These are phyloP conservation scores for Protomyctophum bolini DNA, from an alignment of 2,113 vertebrate species.

Conservation along the genomic window DNA sequence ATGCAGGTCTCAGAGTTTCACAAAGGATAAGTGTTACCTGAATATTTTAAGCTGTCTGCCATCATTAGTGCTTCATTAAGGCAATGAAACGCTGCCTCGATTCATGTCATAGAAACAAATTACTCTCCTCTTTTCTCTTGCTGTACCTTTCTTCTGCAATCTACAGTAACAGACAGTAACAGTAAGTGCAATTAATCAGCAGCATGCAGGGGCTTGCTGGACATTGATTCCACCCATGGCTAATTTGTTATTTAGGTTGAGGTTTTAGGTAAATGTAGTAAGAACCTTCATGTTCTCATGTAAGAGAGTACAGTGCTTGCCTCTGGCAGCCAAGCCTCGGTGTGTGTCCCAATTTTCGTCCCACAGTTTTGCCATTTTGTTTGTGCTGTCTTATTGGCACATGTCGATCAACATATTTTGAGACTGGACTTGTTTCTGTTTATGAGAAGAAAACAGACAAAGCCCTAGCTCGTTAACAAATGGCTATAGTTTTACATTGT, in stretches of 20 bases:
- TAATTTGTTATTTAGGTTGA: constrained; percentile 40
- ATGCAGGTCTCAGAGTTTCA: constrained; percentile 49
- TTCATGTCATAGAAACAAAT: constrained; percentile 52
- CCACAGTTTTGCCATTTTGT: constrained; percentile 25
- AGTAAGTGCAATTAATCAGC: constrained; percentile 43
- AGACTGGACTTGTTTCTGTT: constrained; percentile 40
- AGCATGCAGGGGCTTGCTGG: constrained; percentile 5
- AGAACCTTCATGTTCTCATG: constrained; percentile 28
- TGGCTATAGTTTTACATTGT: constrained; percentile 53
- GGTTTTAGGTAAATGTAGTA: constrained; percentile 2
- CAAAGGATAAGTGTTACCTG: constrained; percentile 45
- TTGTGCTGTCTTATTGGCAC: constrained; percentile 24
- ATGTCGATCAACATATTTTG: constrained; percentile 47
- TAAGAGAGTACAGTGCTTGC: constrained; percentile 7
- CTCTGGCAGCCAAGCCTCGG: background rate
- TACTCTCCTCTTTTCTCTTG: constrained; percentile 18
- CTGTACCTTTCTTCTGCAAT: constrained; percentile 5
- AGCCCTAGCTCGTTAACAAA: constrained; percentile 57
- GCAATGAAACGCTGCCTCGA: constrained; percentile 34
- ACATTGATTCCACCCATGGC: constrained; percentile 34
- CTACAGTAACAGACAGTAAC: background rate
- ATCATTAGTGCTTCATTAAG: constrained; percentile 61
- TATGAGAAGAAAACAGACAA: constrained; percentile 50
- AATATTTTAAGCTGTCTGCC: constrained; percentile 59
- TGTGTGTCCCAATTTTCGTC: constrained; percentile 15